These are phyloP conservation scores for Tachysurus vachellii DNA, from an alignment of 2,113 vertebrate species.

Conservation along the genomic window DNA sequence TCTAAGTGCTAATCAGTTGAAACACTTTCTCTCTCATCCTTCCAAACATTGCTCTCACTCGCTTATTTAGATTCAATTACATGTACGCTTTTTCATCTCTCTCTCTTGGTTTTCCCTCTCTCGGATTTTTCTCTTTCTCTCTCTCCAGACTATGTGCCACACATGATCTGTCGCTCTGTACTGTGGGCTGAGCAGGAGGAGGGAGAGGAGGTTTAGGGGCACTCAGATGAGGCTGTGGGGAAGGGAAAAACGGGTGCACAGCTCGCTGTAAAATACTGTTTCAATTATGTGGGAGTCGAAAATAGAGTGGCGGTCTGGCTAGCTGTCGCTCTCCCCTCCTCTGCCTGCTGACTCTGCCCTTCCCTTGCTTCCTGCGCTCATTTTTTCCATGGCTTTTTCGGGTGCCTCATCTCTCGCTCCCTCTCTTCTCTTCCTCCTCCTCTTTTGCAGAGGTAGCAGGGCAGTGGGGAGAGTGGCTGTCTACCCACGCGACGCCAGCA, in stretches of 20 bases:
- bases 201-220: slow-evolving; percentile 43
- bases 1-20: slow-evolving; percentile 29
- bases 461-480: slow-evolving; percentile 69
- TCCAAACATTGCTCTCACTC: slow-evolving; percentile 28
- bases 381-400: slow-evolving; percentile 85
- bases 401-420: slow-evolving; percentile 70
- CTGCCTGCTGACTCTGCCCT: slow-evolving; percentile 84
- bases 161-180: slow-evolving; percentile 62
- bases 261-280: slow-evolving; percentile 80
- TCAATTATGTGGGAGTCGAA: slow-evolving; percentile 89
- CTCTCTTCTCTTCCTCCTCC: slow-evolving; percentile 50
- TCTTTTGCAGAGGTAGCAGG: slow-evolving; percentile 70
- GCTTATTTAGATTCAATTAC: slow-evolving; percentile 54
- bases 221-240: slow-evolving; percentile 52
- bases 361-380: slow-evolving; percentile 77
- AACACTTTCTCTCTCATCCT: slow-evolving; percentile 35
- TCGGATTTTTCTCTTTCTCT: slow-evolving; percentile 58
- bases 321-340: slow-evolving; percentile 61
- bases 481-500: slow-evolving; percentile 69
- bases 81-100: slow-evolving; percentile 34
- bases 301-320: slow-evolving; percentile 84
- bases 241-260: slow-evolving; percentile 50
- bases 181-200: slow-evolving; percentile 33
- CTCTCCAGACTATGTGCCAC: slow-evolving; percentile 58
- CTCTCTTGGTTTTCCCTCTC: slow-evolving; percentile 32